Evolutionary conservation across 2,888 invertebrate genomes (phyloP).

Genomic region (Sphecodes monilicornis): DNA sequence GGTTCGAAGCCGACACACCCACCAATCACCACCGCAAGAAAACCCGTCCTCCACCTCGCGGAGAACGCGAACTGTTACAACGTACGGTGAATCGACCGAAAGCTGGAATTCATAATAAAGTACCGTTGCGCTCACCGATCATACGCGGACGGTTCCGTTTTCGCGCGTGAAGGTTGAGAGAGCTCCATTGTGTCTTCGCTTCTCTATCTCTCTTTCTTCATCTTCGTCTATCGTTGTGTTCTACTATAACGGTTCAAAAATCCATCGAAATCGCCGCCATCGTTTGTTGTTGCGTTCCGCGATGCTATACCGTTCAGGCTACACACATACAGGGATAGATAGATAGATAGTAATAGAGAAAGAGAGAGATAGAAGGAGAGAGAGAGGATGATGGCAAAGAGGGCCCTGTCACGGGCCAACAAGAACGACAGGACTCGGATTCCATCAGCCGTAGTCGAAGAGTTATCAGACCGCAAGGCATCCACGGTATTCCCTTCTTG

Average conservation of each 20-base stretch:
- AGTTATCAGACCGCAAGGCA: constrained; percentile 64
- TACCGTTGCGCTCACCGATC: constrained; percentile 47
- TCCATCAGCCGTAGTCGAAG: constrained; percentile 56
- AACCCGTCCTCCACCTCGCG: neutral
- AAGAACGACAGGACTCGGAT: constrained; percentile 54
- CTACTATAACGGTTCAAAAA: constrained; percentile 55
- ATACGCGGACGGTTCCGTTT: constrained; percentile 22
- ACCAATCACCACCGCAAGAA: neutral
- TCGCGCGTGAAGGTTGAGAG: neutral
- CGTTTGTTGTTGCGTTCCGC: constrained; percentile 21
- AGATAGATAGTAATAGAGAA: neutral
- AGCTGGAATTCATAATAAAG: constrained; percentile 40
- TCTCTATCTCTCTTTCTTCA: neutral
- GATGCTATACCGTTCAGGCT: neutral
- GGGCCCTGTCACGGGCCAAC: constrained; percentile 27
- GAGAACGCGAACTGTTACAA: constrained; percentile 20
- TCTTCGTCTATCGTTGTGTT: neutral
- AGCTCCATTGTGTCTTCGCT: constrained; percentile 25
- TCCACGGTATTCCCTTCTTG: constrained; percentile 59
- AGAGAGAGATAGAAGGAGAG: neutral
- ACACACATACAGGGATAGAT: neutral
- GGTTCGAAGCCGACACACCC: constrained; percentile 19
- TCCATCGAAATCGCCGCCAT: constrained; percentile 42
- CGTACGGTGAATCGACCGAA: constrained; percentile 23
- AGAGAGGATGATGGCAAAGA: neutral